These are phyloP conservation scores for Parapristionchus giblindavisi DNA, from an alignment of 2,888 invertebrate species.

Conservation along the genomic window DNA sequence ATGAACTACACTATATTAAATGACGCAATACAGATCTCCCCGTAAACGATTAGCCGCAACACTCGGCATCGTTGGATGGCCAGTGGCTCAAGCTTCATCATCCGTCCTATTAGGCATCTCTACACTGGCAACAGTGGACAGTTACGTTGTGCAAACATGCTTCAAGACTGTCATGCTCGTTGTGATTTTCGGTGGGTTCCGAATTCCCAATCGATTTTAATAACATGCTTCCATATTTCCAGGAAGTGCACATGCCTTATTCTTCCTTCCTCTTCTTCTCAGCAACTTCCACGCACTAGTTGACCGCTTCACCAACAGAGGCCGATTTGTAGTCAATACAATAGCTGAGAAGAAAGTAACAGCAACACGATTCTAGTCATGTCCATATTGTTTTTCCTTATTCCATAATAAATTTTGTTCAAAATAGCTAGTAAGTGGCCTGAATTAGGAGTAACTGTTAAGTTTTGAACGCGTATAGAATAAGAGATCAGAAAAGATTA, in stretches of 20 bases:
- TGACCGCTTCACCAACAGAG: slow-evolving; percentile 15
- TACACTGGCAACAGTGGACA: slow-evolving; percentile 57
- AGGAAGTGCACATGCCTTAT: slow-evolving; percentile 60
- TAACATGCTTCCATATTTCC: slow-evolving; percentile 6
- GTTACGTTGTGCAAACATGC: slow-evolving; percentile 64
- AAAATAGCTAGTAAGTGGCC: too few species aligned
- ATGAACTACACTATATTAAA: not conserved
- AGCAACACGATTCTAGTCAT: too few species aligned
- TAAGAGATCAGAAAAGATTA: too few species aligned
- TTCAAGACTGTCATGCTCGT: slow-evolving; percentile 63
- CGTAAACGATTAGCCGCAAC: slow-evolving; percentile 41
- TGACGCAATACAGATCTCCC: slow-evolving; percentile 27
- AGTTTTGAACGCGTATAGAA: too few species aligned
- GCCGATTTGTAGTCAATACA: slow-evolving; percentile 4
- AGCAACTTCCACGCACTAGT: slow-evolving; percentile 42
- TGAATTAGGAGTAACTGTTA: too few species aligned
- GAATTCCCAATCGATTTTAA: not conserved
- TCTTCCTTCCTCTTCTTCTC: slow-evolving; percentile 60
- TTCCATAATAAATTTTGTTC: too few species aligned
- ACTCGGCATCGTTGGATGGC: slow-evolving; percentile 61
- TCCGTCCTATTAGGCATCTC: slow-evolving; percentile 61
- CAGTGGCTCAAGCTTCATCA: slow-evolving; percentile 58
- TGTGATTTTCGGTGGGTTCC: slow-evolving; percentile 57
- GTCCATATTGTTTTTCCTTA: too few species aligned
- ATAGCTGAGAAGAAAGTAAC: too few species aligned